These are phyloP conservation scores for Agraylea sexmaculata DNA, from an alignment of 1,140 invertebrate species.

Conservation along the genomic window DNA sequence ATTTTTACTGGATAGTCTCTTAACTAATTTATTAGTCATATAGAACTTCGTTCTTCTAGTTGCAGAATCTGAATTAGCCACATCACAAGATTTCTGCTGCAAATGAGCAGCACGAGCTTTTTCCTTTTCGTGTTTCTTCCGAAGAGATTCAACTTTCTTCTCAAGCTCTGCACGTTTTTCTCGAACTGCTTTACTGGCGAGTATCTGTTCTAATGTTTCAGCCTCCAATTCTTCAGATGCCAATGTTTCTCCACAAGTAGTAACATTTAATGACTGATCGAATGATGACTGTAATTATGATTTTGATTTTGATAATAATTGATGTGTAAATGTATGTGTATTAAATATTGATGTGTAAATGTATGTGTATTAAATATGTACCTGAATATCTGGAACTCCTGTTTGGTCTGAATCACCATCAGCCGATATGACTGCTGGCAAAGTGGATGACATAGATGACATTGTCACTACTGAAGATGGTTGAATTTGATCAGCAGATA, in stretches of 20 bases:
- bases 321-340: not conserved
- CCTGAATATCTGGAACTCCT: constrained; percentile 13
- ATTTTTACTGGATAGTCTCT: constrained; percentile 68
- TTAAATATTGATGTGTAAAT: not conserved
- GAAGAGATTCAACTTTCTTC: constrained; percentile 72
- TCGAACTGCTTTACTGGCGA: constrained; percentile 67
- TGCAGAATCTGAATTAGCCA: constrained; percentile 41
- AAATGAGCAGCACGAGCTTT: constrained; percentile 38
- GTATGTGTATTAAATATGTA: constrained; percentile 4
- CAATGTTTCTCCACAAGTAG: constrained; percentile 23
- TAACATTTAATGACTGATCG: constrained; percentile 14
- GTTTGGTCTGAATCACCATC: constrained; percentile 13
- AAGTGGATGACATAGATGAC: not conserved
- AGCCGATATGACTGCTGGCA: constrained; percentile 1
- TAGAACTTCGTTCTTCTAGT: constrained; percentile 58
- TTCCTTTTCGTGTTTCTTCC: constrained; percentile 80
- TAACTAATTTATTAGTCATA: constrained; percentile 61
- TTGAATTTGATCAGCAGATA: constrained; percentile 19
- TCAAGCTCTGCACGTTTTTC: constrained; percentile 76
- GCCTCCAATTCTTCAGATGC: constrained; percentile 51
- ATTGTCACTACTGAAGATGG: not conserved
- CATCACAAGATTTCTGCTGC: constrained; percentile 44
- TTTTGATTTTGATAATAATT: not conserved
- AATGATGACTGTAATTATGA: constrained; percentile 10
- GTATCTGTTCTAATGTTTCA: constrained; percentile 67